Evolutionary conservation across 2,888 invertebrate genomes (phyloP), one percentile per base, ranked within the genome.

Genomic region (Stenodera caucasica): DNA sequence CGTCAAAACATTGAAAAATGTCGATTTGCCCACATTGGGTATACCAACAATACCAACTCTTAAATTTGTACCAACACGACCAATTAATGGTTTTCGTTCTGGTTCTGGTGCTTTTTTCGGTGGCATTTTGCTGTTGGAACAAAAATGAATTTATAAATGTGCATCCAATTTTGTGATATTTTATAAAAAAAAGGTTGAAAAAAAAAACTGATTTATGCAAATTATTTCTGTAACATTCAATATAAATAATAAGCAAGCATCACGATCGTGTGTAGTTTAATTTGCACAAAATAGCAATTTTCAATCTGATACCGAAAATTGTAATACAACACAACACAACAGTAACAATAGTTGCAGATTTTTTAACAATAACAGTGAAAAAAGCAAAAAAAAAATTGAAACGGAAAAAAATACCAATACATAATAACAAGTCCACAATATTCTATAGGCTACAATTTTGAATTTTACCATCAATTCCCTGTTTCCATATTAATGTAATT

Each of bases 1-100:
- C 30, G 99, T 99, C 67, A 99, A 83, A 23, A 98, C 97, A 82
- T 99, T 99, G 86, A 99, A 99, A 84, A 99, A 98, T 54, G 99
- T 98, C 8, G 98, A 98, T 82, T 99, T 99, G 64, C 98, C 99
- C 64, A 99, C 98, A 84, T 99, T 99, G 29, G 99, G 99, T 58
- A 99, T 88, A 53, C 93, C 93, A 63, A 95, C 94, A 76, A 99
- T 98, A 61, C 99, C 99, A 72, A 96, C 92, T 82, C 96, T 95
- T 64, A 98, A 84, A 83, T 96, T 98, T 56, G 97, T 98, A 49
- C 97, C 97, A 62, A 98, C 90, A 70, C 98, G 86, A 23, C 98
- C 98, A 79, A 98, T 94, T 57, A 98, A 83, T 26, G 94, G 92
- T 73, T 95, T 94, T 76, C 87, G 88, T 80, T 95, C 94, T 14